Evolutionary conservation across 1,140 invertebrate species (phyloP), one percentile per base, ranked within the genome.

Genomic region (Helicoverpa armigera): DNA sequence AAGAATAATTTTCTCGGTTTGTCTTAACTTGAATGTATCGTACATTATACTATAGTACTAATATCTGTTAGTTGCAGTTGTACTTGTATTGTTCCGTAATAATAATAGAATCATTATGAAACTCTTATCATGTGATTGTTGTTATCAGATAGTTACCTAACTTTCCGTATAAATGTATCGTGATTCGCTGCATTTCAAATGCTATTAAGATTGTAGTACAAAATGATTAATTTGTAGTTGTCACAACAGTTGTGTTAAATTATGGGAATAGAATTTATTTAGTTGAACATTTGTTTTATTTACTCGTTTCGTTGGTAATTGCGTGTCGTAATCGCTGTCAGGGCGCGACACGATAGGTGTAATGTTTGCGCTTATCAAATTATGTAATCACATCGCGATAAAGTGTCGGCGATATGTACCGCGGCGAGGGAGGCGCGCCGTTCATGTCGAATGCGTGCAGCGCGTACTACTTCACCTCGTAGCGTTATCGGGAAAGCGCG

Each of bases 401-500:
- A 91, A 84, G 77, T 73, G 48, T 84, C 69, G 65, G 82, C 72
- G 81, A 79, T 83, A 83, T 60, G 50, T 85, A 89, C 87, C 83
- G 86, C 80, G 73, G 82, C 72, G 76, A 50, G 79, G 58, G 82
- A 77, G 82, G 79, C 67, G 83, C 76, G 86, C 78, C 87, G 90
- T 88, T 86, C 87, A 90, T 87, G 89, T 89, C 88, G 86, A 89
- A 88, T 89, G 78, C 80, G 72, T 81, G 85, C 60, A 75, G 61
- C 63, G 35, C 86, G 89, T 89, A 89, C 87, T 77, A 72, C 54
- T 56, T 31, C 51, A 58, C 43, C 83, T 85, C 86, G 88, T 88
- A 90, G 87, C 87, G 83, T 87, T 89, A 92, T 92, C 92, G 92
- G 89, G 86, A 94, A 94, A 94, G 91, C 93, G 92, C 93, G 93